Base-by-base conservation (phyloP, 2,797 vertebrate genomes). In the Perodicticus potto region DNA sequence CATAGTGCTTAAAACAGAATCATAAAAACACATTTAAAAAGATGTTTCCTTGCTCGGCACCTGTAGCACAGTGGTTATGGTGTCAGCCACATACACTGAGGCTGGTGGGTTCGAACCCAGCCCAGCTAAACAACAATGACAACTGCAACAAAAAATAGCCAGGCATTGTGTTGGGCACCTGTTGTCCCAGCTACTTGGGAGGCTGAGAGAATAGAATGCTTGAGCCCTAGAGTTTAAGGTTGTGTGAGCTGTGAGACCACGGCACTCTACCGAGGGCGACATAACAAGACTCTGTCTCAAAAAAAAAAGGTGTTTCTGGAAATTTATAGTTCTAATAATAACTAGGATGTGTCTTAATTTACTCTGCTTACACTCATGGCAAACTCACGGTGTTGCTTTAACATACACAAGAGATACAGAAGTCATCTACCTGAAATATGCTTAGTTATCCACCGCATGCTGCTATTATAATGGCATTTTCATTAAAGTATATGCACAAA, bases 271-370 rank as follows among this genome's bases (percentile, higher is more conserved):
- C 9, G 43, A 43, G 43, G 5, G 43, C 43, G 9, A 8, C 43
- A 43, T 8, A 43, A 8, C 9, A 8, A 43, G 43, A 43, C 43
- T 43, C 40, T 43, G 43, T 43, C 43, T 43, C 6, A 43, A 43
- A 43, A 43, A 43, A 25, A 67, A 83, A 93, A 91, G 29, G 37
- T 53, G 59, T 84, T 91, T 84, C 84, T 83, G 13, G 43, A 93
- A 88, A 93, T 40, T 55, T 87, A 85, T 2, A 45, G 69, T 32
- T 93, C 32, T 93, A 88, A 76, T 43, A 63, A 70, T 65, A 93
- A 92, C 27, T 85, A 25, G 20, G 13, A 63, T 76, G 34, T 69
- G 67, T 76, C 55, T 84, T 85, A 85, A 95, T 40, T 69, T 72
- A 94, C 5, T 85, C 53, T 29, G 4, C 19, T 91, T 88, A 91